Conservation (phyloP, 2,113 vertebrate species). For the Sisor rabdophorus region DNA sequence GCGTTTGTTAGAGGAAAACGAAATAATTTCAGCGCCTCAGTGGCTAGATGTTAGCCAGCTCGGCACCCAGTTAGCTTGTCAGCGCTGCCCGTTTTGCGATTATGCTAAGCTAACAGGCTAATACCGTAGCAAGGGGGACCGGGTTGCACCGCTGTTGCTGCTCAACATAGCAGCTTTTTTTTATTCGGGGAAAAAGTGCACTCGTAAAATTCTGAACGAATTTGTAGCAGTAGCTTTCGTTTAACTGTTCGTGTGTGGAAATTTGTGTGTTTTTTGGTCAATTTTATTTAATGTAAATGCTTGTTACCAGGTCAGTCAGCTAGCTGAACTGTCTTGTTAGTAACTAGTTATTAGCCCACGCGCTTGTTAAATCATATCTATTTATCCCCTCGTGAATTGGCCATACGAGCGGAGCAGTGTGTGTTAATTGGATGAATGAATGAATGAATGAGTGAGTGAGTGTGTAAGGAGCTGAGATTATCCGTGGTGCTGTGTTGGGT, state of each 20-base stretch:
- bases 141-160: slow-evolving; percentile 2
- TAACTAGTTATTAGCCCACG: slow-evolving; percentile 14
- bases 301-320: slow-evolving; percentile 12
- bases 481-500: slow-evolving; percentile 28
- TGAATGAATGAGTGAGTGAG: background rate
- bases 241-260: background rate
- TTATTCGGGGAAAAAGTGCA: background rate
- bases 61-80: background rate
- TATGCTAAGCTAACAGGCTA: slow-evolving; percentile 39
- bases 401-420: background rate
- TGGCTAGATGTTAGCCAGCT: slow-evolving; percentile 1
- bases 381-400: background rate
- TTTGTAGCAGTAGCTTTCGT: background rate
- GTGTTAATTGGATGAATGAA: background rate
- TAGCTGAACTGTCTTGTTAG: slow-evolving; percentile 2
- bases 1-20: background rate
- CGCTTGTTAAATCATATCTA: background rate
- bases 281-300: slow-evolving; percentile 7
- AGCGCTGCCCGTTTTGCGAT: background rate
- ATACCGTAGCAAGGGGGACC: slow-evolving; percentile 19
- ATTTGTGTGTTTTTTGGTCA: background rate
- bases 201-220: background rate
- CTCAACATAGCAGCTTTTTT: background rate
- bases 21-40: background rate
- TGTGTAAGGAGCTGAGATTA: slow-evolving; percentile 21